These are phyloP conservation scores for Platynereis dumerilii DNA, from an alignment of 2,888 invertebrate species.

Conservation along the genomic window DNA sequence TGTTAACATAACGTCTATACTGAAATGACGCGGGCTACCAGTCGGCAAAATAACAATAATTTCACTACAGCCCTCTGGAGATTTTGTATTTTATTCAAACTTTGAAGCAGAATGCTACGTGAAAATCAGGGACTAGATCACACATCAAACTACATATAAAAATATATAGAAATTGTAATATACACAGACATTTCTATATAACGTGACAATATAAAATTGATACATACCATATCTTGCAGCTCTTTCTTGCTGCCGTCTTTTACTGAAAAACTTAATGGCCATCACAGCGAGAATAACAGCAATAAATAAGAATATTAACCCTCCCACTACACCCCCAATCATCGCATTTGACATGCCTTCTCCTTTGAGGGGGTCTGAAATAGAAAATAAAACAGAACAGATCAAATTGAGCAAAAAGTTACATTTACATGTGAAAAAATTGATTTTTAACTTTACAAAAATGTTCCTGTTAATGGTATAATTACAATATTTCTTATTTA, in stretches of 20 bases:
- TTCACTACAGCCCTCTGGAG: no score
- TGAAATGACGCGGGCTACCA: no score
- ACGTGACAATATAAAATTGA: no score
- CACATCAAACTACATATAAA: no score
- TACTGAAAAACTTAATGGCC: constrained; percentile 97
- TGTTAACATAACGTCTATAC: no score
- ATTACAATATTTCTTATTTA: background rate
- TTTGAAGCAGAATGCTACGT: no score
- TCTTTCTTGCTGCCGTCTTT: constrained; percentile 90
- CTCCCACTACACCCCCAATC: constrained; percentile 90
- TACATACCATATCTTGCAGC: constrained; percentile 80
- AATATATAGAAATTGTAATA: background rate
- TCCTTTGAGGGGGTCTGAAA: constrained; percentile 33
- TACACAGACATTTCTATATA: no score
- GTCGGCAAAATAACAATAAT: no score
- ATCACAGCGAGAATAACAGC: constrained; percentile 96
- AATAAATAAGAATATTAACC: constrained; percentile 95
- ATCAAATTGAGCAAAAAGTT: no score
- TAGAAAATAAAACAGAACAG: background rate
- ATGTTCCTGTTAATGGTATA: background rate
- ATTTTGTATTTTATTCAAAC: no score
- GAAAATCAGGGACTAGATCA: no score
- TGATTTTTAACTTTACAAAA: background rate
- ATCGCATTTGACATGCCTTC: constrained; percentile 39
- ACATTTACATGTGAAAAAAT: no score